Percentiles rank a stretch among this genome's conserved stretches.
Conservation (phyloP, 1,140 invertebrate species). For the Contarinia nasturtii region DNA sequence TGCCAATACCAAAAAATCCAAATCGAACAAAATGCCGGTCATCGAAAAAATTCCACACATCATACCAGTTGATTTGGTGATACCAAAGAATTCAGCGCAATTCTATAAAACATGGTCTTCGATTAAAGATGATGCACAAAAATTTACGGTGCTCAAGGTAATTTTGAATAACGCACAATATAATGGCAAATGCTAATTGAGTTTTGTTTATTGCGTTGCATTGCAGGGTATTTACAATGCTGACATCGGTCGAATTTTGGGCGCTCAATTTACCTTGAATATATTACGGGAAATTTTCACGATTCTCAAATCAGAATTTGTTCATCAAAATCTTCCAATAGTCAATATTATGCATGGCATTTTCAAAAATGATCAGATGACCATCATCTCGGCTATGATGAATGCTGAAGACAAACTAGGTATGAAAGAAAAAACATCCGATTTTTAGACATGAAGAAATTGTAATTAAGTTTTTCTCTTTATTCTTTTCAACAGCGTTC, state of each 20-base stretch:
- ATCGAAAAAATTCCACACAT: background rate
- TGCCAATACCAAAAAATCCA: background rate
- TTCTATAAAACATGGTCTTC: constrained; percentile 22
- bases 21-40: no score
- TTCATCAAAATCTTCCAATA: constrained; percentile 14
- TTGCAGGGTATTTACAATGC: constrained; percentile 13
- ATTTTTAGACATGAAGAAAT: no score
- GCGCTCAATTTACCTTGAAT: constrained; percentile 17
- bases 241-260: constrained; percentile 15
- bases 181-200: background rate
- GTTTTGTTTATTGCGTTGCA: background rate
- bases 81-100: constrained; percentile 16
- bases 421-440: background rate
- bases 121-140: constrained; percentile 10
- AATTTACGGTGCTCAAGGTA: constrained; percentile 14
- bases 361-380: constrained; percentile 15
- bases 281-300: constrained; percentile 13
- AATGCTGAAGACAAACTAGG: constrained; percentile 12
- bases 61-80: constrained; percentile 9
- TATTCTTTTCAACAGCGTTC: no score
- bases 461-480: no score
- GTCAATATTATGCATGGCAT: constrained; percentile 13
- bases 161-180: background rate
- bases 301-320: constrained; percentile 15
- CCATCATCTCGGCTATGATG: constrained; percentile 16